Conservation (phyloP, 2,888 invertebrate genomes). For the Apodemia duryi region DNA sequence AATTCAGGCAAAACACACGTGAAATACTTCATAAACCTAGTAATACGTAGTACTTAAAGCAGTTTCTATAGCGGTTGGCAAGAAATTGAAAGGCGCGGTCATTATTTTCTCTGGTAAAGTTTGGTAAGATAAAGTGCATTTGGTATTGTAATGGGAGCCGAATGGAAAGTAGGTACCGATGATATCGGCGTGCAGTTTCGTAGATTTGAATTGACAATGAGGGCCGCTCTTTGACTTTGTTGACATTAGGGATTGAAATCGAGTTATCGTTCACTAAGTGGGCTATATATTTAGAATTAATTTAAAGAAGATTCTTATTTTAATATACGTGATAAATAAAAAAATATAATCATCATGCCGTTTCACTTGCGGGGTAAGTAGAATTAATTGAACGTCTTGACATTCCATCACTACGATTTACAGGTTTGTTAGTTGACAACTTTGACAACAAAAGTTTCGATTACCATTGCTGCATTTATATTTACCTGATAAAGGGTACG, state of each 20-base stretch:
- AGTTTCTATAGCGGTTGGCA: constrained; percentile 46
- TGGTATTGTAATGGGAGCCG: constrained; percentile 56
- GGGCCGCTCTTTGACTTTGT: constrained; percentile 21
- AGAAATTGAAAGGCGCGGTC: constrained; percentile 60
- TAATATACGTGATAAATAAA: too few species aligned
- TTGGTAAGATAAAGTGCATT: constrained; percentile 53
- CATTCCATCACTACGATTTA: too few species aligned
- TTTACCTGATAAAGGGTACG: too few species aligned
- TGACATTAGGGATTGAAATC: constrained; percentile 7
- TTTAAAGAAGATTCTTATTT: not conserved
- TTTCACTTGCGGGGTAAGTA: too few species aligned
- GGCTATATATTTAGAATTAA: not conserved
- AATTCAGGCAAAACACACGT: too few species aligned
- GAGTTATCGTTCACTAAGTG: not conserved
- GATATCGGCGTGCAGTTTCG: constrained; percentile 21
- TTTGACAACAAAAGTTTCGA: too few species aligned
- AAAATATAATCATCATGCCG: too few species aligned
- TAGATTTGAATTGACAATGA: constrained; percentile 25
- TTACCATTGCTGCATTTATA: too few species aligned
- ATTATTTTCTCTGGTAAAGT: constrained; percentile 56
- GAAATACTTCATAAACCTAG: not conserved
- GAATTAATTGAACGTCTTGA: too few species aligned
- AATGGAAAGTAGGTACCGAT: constrained; percentile 32
- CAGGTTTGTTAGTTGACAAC: too few species aligned
- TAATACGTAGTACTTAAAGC: not conserved